Evolutionary conservation across 2,888 invertebrate species (phyloP).

Genomic region (Meghimatium bilineatum): DNA sequence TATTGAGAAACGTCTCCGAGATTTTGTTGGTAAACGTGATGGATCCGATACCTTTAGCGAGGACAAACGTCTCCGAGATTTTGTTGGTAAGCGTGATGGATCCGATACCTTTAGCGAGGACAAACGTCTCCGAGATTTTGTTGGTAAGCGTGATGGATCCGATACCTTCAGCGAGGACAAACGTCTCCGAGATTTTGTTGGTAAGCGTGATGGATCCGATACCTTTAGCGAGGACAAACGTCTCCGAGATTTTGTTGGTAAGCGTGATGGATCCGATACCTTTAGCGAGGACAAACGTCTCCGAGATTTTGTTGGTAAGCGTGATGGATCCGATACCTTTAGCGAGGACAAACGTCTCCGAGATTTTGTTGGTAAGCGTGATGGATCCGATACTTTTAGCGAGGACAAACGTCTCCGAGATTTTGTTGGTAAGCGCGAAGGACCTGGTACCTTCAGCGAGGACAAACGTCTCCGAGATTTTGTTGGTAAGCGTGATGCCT

Average conservation of each 20-base stretch:
- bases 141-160: not conserved
- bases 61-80: conserved; percentile 36
- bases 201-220: not conserved
- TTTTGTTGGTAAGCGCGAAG: not conserved
- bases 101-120: not conserved
- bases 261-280: not conserved
- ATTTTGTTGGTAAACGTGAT: conserved; percentile 33
- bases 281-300: not conserved
- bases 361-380: not conserved
- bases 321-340: not conserved
- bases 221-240: not conserved
- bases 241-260: not conserved
- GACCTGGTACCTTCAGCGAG: not conserved
- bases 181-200: not conserved
- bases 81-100: conserved; percentile 39
- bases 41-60: not conserved
- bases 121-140: not conserved
- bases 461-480: not conserved
- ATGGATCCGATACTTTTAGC: not conserved
- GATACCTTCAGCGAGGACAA: not conserved
- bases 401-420: not conserved
- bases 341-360: not conserved
- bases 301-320: not conserved
- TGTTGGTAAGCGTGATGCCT: conserved; percentile 1
- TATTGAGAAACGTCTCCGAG: conserved; percentile 20